phyloP scores from a whole-genome alignment of 2,113 vertebrate genomes.

The Eurypyga helias region DNA sequence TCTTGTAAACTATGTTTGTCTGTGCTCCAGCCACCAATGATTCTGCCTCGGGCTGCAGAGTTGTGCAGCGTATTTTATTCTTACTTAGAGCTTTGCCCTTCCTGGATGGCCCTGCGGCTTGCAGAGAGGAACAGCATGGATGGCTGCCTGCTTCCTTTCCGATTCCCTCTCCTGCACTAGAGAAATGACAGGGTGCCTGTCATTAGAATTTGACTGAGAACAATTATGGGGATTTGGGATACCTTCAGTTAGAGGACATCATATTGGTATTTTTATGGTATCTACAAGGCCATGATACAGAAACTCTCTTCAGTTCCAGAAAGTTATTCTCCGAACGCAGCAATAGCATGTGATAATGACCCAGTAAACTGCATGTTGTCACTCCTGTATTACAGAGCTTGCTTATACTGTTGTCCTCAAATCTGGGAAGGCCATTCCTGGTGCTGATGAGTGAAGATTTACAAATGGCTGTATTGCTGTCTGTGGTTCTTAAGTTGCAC shows the following conservation, averaged over 20 bases:
- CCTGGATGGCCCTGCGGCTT: not conserved
- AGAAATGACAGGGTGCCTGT: not conserved
- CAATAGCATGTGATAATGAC: not conserved
- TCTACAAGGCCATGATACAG: not conserved
- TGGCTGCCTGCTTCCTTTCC: not conserved
- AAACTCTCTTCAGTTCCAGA: not conserved
- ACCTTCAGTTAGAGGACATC: too few relatives aligned
- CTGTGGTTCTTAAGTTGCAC: not conserved
- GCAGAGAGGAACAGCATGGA: not conserved
- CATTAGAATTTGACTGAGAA: not conserved
- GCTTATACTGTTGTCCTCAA: not conserved
- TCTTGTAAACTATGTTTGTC: not conserved
- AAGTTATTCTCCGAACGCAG: not conserved
- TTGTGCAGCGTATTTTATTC: not conserved
- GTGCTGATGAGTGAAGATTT: not conserved
- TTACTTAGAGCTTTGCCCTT: not conserved
- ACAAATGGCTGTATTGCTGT: not conserved
- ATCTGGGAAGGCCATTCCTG: not conserved
- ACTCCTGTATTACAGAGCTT: not conserved
- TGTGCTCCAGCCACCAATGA: not conserved
- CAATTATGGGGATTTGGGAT: fast-evolving
- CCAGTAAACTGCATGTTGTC: not conserved
- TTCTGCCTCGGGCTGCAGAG: not conserved
- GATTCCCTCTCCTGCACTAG: not conserved
- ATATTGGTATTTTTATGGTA: not conserved